Percentiles rank a stretch among this genome's conserved stretches.
These are phyloP conservation scores for Drosophila lacertosa DNA, from an alignment of 1,140 invertebrate genomes.

Conservation along the genomic window DNA sequence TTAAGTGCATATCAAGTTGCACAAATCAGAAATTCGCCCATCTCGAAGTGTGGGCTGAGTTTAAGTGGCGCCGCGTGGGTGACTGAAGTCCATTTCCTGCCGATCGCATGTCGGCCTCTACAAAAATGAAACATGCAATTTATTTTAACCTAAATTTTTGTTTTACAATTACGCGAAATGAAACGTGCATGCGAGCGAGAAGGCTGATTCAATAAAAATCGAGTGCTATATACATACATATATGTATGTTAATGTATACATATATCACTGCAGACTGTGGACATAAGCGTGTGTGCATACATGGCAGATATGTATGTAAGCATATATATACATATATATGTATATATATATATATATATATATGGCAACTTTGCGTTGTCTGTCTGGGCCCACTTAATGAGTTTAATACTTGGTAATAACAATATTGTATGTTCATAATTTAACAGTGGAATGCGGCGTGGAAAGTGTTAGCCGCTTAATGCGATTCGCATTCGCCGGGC, in stretches of 20 bases:
- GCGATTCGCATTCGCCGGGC: not conserved
- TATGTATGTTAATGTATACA: not conserved
- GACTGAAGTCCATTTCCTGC: constrained; percentile 38
- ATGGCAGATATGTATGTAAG: no score
- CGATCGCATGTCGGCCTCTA: constrained; percentile 49
- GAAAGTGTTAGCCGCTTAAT: constrained; percentile 23
- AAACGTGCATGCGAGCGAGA: constrained; percentile 21
- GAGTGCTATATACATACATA: not conserved
- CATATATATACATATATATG: not conserved
- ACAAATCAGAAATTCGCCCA: constrained; percentile 2
- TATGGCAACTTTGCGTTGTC: constrained; percentile 6
- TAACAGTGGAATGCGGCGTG: constrained; percentile 16
- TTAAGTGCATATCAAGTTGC: no score
- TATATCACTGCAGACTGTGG: no score
- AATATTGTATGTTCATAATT: constrained; percentile 36
- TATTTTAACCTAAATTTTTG: constrained; percentile 73
- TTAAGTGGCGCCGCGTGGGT: constrained; percentile 13
- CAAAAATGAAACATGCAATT: constrained; percentile 71
- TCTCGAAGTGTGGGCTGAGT: not conserved
- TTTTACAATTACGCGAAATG: constrained; percentile 58
- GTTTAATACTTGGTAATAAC: constrained; percentile 39
- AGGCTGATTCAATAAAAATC: constrained; percentile 23
- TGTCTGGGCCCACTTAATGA: constrained; percentile 28
- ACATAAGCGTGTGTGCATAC: no score
- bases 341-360: not conserved